A percentile compares a stretch with the other conserved stretches of the same genome.
Evolutionary conservation across 2,888 invertebrate genomes (phyloP).

Genomic region (Sphaeridia pumilis): DNA sequence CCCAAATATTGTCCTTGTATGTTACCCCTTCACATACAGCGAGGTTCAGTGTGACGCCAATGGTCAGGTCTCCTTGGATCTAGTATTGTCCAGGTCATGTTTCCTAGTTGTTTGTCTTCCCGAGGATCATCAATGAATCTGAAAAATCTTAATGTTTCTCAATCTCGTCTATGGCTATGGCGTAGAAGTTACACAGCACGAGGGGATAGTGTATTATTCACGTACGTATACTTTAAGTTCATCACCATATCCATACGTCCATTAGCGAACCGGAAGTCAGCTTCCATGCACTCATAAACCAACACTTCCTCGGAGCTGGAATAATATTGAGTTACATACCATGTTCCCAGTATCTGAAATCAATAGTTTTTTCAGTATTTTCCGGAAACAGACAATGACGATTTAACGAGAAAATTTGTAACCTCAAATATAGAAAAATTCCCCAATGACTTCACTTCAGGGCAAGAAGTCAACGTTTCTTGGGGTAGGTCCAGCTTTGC

Average conservation of each 20-base stretch:
- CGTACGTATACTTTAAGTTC: slow-evolving; percentile 70
- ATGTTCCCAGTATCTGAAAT: slow-evolving; percentile 61
- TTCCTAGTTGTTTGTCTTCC: slow-evolving; percentile 60
- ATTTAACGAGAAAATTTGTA: too few relatives aligned
- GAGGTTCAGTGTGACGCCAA: slow-evolving; percentile 74
- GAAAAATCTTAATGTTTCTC: too few relatives aligned
- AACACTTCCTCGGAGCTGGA: slow-evolving; percentile 77
- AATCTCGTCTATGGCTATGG: too few relatives aligned
- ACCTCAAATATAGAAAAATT: too few relatives aligned
- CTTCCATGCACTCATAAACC: slow-evolving; percentile 73
- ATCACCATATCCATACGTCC: slow-evolving; percentile 58
- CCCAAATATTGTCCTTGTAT: too few relatives aligned
- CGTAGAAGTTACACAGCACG: too few relatives aligned
- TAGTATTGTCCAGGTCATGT: slow-evolving; percentile 75
- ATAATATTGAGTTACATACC: slow-evolving; percentile 80
- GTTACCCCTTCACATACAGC: slow-evolving; percentile 56
- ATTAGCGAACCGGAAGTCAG: slow-evolving; percentile 44
- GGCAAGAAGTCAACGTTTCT: too few relatives aligned
- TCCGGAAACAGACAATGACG: too few relatives aligned
- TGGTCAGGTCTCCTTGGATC: slow-evolving; percentile 62
- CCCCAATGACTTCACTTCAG: slow-evolving; percentile 62
- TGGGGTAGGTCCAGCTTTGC: too few relatives aligned
- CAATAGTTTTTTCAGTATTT: not conserved
- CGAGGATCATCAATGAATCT: slow-evolving; percentile 66
- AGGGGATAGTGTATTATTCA: not conserved